phyloP scores from a whole-genome alignment of 2,113 vertebrate genomes.

The Engraulis encrasicolus region DNA sequence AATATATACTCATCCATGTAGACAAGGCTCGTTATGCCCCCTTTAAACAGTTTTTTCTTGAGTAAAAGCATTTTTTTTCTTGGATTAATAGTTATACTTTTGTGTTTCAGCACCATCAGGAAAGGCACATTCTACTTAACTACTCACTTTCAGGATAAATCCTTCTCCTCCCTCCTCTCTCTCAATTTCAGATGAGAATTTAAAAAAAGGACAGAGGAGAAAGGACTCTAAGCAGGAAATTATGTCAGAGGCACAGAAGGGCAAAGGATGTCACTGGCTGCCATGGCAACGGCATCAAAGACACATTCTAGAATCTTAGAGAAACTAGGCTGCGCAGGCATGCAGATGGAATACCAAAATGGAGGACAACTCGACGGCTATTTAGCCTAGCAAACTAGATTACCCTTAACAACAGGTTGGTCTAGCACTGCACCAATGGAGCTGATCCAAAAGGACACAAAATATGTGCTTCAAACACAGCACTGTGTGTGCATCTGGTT shows the following conservation, averaged over 20 bases:
- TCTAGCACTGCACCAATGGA: too few species aligned
- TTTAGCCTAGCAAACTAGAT: too few species aligned
- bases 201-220: slow-evolving; percentile 3
- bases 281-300: neutral
- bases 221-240: neutral
- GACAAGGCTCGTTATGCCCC: slow-evolving; percentile 59
- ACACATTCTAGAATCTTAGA: neutral
- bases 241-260: slow-evolving; percentile 2
- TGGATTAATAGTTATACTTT: slow-evolving; percentile 62
- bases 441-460: too few species aligned
- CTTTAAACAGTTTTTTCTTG: slow-evolving; percentile 65
- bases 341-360: neutral
- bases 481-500: too few species aligned
- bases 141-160: slow-evolving; percentile 60
- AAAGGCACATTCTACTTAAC: slow-evolving; percentile 92
- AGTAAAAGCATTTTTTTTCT: slow-evolving; percentile 74
- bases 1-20: slow-evolving; percentile 61
- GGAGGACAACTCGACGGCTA: neutral
- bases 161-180: slow-evolving; percentile 54
- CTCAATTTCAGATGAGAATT: slow-evolving; percentile 30
- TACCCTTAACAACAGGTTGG: too few species aligned
- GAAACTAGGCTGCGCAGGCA: neutral
- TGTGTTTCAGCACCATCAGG: slow-evolving; percentile 85
- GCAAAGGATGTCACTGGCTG: neutral
- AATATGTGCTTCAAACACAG: too few species aligned